Conservation (phyloP, 1,140 invertebrate genomes). For the Dendrolimus kikuchii region DNA sequence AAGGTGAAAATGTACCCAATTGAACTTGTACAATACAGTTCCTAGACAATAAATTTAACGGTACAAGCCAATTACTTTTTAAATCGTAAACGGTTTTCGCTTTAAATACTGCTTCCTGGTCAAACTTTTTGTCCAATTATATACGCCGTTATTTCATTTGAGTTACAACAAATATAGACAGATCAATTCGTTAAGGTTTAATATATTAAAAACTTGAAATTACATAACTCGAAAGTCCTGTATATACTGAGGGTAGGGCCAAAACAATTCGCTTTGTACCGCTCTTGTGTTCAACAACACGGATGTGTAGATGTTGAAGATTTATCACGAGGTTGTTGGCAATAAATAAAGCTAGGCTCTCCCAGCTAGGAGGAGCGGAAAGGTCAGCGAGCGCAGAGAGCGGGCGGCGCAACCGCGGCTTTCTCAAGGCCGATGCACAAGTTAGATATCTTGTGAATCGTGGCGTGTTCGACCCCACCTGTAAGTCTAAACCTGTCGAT, state of each 20-base stretch:
- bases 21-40: constrained; percentile 15
- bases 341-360: constrained; percentile 29
- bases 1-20: constrained; percentile 16
- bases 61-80: constrained; percentile 10
- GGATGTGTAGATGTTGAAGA: constrained; percentile 32
- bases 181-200: too few species aligned
- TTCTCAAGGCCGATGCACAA: constrained; percentile 47
- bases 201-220: too few species aligned
- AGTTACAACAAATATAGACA: too few species aligned
- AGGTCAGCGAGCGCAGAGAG: constrained; percentile 25
- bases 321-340: constrained; percentile 28
- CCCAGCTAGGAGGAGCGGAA: constrained; percentile 21
- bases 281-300: constrained; percentile 21
- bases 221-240: too few species aligned
- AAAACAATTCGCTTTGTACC: constrained; percentile 16
- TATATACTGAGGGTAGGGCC: too few species aligned
- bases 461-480: constrained; percentile 30
- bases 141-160: too few species aligned
- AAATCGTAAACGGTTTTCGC: too few species aligned
- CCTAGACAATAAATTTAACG: constrained; percentile 15
- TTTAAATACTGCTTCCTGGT: constrained; percentile 2
- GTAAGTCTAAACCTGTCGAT: constrained; percentile 13
- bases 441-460: constrained; percentile 31
- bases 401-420: constrained; percentile 21
- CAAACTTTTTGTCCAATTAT: not conserved